These are phyloP conservation scores for Cyprinodon tularosa DNA, from an alignment of 2,113 vertebrate species.

Conservation along the genomic window DNA sequence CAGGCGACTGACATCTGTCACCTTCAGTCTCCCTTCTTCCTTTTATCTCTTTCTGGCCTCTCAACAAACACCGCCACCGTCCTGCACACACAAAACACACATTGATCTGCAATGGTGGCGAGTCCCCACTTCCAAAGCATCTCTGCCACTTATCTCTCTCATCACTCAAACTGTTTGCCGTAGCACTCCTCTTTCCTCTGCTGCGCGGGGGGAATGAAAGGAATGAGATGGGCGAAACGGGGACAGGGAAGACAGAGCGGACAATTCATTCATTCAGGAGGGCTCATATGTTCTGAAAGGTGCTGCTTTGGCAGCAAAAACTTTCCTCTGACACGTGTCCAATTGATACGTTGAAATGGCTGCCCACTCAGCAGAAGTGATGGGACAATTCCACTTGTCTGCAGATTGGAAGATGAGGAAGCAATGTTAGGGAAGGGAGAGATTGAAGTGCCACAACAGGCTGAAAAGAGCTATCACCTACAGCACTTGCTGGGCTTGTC, in stretches of 20 bases:
- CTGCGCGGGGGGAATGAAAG: conserved; percentile 44
- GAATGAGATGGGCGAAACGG: conserved; percentile 27
- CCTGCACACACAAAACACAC: conserved; percentile 28
- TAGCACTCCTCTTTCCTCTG: conserved; percentile 53
- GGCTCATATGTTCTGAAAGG: conserved; percentile 67
- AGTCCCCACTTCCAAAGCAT: conserved; percentile 73
- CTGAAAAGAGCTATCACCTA: conserved; percentile 55
- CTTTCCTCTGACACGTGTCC: conserved; percentile 64
- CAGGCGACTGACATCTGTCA: conserved; percentile 71
- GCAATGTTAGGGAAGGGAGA: conserved; percentile 41
- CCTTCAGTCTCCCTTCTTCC: conserved; percentile 54
- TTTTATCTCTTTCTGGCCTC: conserved; percentile 4
- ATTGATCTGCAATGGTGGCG: conserved; percentile 16
- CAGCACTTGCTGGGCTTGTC: conserved; percentile 30
- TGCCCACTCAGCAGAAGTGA: conserved; percentile 73
- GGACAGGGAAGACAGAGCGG: conserved; percentile 55
- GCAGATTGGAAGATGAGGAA: conserved; percentile 60
- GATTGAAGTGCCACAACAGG: conserved; percentile 23
- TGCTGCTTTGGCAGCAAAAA: conserved; percentile 72
- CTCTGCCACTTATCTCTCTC: conserved; percentile 75
- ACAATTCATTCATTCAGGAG: conserved; percentile 57
- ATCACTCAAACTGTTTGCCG: conserved; percentile 71
- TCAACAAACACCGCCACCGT: conserved; percentile 27
- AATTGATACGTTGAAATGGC: conserved; percentile 66
- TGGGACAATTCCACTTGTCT: conserved; percentile 61